These are phyloP conservation scores for Furcula furcula DNA, from an alignment of 2,888 invertebrate genomes.

Conservation along the genomic window DNA sequence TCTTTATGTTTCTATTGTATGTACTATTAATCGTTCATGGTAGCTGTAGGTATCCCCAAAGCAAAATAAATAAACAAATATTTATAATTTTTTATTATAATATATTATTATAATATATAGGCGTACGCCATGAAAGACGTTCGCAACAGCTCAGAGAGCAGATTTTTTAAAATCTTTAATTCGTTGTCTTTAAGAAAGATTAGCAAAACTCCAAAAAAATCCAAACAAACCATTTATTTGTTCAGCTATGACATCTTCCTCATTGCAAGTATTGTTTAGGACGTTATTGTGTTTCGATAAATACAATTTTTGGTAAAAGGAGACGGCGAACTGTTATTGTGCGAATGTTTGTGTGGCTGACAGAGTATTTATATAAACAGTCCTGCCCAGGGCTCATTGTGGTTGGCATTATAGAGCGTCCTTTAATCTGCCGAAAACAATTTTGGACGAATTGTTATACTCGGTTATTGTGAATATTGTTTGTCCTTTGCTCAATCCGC, in stretches of 20 bases:
- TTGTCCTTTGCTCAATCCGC: constrained; percentile 24
- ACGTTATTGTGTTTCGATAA: constrained; percentile 53
- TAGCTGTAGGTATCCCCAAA: too few species aligned
- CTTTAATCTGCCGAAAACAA: constrained; percentile 61
- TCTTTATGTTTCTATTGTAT: too few species aligned
- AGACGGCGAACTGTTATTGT: constrained; percentile 55
- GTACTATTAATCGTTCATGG: too few species aligned
- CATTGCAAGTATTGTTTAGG: constrained; percentile 37
- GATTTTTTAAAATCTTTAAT: too few species aligned
- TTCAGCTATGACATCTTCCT: constrained; percentile 41
- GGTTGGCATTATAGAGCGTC: constrained; percentile 49
- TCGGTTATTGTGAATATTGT: constrained; percentile 28
- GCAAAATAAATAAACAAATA: too few species aligned
- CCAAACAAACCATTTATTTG: constrained; percentile 35
- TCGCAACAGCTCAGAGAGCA: too few species aligned
- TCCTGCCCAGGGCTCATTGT: constrained; percentile 49
- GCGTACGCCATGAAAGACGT: too few species aligned
- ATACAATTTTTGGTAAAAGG: constrained; percentile 63
- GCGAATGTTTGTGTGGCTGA: constrained; percentile 58
- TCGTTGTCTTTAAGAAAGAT: too few species aligned
- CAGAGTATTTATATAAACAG: constrained; percentile 66
- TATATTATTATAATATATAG: too few species aligned
- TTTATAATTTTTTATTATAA: too few species aligned
- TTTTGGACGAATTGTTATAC: constrained; percentile 32
- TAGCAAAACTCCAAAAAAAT: too few species aligned